phyloP scores from a whole-genome alignment of 2,797 vertebrate species.

The Phalloptychus januarius region DNA sequence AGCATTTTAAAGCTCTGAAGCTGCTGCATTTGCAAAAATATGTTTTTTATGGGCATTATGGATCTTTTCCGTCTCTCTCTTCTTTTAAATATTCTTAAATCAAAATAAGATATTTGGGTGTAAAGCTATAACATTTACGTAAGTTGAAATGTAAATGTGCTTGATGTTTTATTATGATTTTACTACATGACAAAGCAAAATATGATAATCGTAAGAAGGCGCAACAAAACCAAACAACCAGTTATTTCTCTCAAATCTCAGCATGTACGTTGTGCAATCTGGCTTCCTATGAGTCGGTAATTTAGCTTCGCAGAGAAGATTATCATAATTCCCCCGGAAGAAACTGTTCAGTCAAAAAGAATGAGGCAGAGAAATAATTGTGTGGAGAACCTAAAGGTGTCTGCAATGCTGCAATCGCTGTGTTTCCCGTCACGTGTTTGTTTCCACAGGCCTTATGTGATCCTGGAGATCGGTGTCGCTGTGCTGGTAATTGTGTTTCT shows the following conservation, averaged over 20 bases:
- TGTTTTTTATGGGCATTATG: neutral
- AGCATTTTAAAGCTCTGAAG: neutral
- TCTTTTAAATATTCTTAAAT: neutral
- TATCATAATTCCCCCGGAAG: conserved; percentile 33
- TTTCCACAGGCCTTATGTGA: conserved; percentile 67
- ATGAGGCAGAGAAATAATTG: conserved; percentile 59
- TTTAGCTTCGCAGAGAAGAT: conserved; percentile 47
- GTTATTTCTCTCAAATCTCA: conserved; percentile 31
- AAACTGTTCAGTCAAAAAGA: conserved; percentile 58
- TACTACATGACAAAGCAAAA: neutral
- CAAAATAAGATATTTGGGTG: neutral
- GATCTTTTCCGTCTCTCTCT: neutral
- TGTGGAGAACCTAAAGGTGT: conserved; percentile 36
- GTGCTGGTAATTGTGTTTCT: conserved; percentile 76
- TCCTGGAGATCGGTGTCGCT: conserved; percentile 67
- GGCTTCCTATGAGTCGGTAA: conserved; percentile 68
- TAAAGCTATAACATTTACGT: neutral
- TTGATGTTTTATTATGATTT: neutral
- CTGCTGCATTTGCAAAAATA: neutral
- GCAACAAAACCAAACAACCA: neutral
- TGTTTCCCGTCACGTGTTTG: conserved; percentile 19
- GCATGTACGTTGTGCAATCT: conserved; percentile 45
- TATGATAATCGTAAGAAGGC: neutral
- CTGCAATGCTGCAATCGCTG: conserved; percentile 20
- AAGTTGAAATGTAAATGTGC: neutral